These are phyloP conservation scores for Pachycephala philippinensis DNA, from an alignment of 2,113 vertebrate genomes.

Conservation along the genomic window DNA sequence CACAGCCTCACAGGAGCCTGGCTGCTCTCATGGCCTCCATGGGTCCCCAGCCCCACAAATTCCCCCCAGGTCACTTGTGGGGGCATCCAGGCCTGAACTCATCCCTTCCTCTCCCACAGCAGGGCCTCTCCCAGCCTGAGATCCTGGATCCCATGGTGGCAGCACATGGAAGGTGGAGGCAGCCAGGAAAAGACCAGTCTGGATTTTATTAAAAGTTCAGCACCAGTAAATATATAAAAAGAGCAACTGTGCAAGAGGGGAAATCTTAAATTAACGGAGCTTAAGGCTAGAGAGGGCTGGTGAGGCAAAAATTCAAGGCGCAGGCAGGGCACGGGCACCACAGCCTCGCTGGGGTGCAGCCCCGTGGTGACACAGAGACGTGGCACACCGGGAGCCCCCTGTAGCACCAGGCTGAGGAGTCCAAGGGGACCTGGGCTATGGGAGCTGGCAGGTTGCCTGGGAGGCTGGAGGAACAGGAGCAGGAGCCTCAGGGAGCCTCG, in stretches of 20 bases:
- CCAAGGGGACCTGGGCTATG: not conserved
- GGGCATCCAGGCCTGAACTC: not conserved
- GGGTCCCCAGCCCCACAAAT: not conserved
- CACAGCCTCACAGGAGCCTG: not conserved
- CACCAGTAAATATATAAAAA: not conserved
- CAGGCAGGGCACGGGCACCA: fast-evolving
- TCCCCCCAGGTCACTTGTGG: not conserved
- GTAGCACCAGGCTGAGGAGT: fast-evolving
- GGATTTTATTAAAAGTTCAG: slow-evolving; percentile 51
- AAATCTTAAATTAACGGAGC: slow-evolving; percentile 57
- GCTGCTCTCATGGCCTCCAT: not conserved
- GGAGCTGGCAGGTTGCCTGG: not conserved
- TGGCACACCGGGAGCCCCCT: fast-evolving
- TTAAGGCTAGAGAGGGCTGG: slow-evolving; percentile 1
- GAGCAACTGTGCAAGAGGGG: not conserved
- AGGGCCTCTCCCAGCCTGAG: not conserved
- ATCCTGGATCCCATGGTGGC: fast-evolving
- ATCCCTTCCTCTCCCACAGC: not conserved
- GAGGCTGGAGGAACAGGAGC: not conserved
- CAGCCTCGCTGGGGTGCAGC: not conserved
- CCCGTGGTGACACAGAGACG: fast-evolving
- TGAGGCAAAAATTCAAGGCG: not conserved
- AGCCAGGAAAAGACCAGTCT: not conserved
- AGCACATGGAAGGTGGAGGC: not conserved
- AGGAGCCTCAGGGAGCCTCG: not conserved